These are phyloP conservation scores for Urocyon cinereoargenteus DNA, from an alignment of 2,797 vertebrate genomes.

Conservation along the genomic window DNA sequence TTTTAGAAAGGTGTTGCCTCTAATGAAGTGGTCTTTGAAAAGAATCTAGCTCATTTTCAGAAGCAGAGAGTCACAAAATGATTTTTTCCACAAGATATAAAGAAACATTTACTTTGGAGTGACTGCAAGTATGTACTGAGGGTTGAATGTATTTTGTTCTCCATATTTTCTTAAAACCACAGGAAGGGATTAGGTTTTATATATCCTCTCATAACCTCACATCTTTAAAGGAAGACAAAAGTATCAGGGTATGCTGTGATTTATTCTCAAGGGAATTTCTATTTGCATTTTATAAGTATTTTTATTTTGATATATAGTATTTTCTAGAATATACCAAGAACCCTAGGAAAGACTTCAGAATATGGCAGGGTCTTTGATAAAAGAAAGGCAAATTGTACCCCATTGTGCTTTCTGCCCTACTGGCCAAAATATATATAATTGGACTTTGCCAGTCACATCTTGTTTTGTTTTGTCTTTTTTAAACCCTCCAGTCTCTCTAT, in stretches of 20 bases:
- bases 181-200: constrained; percentile 27
- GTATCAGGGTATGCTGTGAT: background rate
- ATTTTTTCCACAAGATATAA: background rate
- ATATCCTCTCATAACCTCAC: constrained; percentile 33
- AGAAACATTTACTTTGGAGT: constrained; percentile 3
- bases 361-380: background rate
- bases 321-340: background rate
- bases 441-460: background rate
- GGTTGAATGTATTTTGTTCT: background rate
- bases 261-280: constrained; percentile 1
- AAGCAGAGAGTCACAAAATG: background rate
- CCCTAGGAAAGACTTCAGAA: background rate
- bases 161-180: constrained; percentile 43
- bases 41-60: constrained; percentile 13
- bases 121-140: background rate
- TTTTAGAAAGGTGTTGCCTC: background rate
- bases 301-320: background rate
- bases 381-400: background rate
- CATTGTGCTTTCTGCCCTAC: background rate
- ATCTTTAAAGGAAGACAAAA: constrained; percentile 48
- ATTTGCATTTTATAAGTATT: background rate
- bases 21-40: background rate
- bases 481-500: background rate
- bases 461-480: background rate
- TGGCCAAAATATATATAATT: background rate